These are phyloP conservation scores for Papilio machaon DNA, from an alignment of 1,140 invertebrate species.

Conservation along the genomic window DNA sequence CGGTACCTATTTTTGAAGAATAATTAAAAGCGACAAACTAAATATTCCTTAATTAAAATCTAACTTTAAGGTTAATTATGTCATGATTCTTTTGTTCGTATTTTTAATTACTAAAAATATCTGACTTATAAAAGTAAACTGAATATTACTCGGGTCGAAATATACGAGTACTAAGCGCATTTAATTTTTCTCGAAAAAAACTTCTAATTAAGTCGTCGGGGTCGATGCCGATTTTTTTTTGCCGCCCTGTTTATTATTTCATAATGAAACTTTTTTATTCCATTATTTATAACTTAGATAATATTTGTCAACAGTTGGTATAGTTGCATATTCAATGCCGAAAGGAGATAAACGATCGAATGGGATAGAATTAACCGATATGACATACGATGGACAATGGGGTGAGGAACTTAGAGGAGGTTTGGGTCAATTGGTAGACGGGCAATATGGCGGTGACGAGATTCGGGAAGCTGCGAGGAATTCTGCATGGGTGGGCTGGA, in stretches of 20 bases:
- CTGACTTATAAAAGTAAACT: neutral
- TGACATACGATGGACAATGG: constrained; percentile 95
- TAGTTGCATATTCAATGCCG: constrained; percentile 92
- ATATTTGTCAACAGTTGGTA: constrained; percentile 85
- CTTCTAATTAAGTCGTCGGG: neutral
- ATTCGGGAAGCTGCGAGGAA: constrained; percentile 87
- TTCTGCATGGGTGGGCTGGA: constrained; percentile 95
- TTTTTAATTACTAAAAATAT: neutral
- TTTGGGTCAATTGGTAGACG: constrained; percentile 96
- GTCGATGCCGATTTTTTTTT: neutral
- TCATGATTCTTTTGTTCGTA: neutral
- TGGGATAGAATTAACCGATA: constrained; percentile 93
- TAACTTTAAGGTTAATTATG: neutral
- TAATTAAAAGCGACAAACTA: too few species aligned
- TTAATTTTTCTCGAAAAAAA: neutral
- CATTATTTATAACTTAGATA: neutral
- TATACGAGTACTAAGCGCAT: neutral
- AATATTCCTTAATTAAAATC: neutral
- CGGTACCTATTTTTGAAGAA: too few species aligned
- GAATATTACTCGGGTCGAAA: neutral
- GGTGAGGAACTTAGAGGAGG: constrained; percentile 88
- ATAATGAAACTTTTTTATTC: neutral
- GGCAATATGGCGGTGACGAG: constrained; percentile 79
- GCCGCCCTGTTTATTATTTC: neutral
- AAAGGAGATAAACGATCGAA: constrained; percentile 91